Percentiles rank a stretch among this genome's conserved stretches.
phyloP scores from a whole-genome alignment of 2,113 vertebrate genomes.

The Origma solitaria region DNA sequence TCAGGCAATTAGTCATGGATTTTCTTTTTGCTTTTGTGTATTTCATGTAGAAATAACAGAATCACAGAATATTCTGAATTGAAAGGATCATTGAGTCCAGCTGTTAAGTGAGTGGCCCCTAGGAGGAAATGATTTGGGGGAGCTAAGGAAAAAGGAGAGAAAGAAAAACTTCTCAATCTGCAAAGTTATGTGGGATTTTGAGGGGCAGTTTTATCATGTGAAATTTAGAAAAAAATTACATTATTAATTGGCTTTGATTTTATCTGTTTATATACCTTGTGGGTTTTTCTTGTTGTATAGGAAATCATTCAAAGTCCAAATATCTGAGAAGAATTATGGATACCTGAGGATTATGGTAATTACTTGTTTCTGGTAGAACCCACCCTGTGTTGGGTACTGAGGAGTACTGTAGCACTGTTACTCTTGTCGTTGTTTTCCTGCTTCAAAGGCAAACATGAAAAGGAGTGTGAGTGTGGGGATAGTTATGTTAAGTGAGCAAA shows the following conservation, averaged over 20 bases:
- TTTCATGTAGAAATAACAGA: background rate
- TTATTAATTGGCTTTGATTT: background rate
- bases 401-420: background rate
- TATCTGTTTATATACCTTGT: background rate
- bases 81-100: background rate
- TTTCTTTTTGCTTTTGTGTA: background rate
- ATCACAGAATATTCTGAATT: background rate
- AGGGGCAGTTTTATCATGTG: background rate
- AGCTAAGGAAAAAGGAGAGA: background rate
- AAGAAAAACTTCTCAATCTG: background rate
- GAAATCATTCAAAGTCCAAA: background rate
- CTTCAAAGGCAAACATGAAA: background rate
- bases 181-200: background rate
- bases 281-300: background rate
- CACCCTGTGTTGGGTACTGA: background rate
- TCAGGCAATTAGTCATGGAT: background rate
- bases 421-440: background rate
- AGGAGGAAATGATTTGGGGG: background rate
- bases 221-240: background rate
- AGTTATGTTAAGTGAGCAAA: background rate
- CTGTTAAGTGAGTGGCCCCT: background rate
- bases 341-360: background rate
- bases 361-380: conserved; percentile 14
- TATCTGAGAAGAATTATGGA: background rate
- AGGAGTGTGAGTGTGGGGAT: background rate